These are phyloP conservation scores for Xylota sylvarum DNA, from an alignment of 2,888 invertebrate species.

Conservation along the genomic window DNA sequence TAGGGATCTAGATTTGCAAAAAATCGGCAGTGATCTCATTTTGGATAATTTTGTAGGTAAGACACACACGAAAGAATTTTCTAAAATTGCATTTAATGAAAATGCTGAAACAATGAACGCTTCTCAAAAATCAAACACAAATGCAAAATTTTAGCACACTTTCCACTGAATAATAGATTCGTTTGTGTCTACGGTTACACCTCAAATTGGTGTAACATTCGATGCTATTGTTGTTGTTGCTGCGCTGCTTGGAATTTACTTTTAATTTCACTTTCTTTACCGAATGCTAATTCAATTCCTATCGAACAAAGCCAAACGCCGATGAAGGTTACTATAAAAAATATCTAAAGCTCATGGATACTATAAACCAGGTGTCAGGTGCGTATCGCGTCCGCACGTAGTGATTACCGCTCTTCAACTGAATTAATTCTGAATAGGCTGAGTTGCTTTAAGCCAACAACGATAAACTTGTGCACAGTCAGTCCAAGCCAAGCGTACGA, in stretches of 20 bases:
- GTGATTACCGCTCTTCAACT: constrained; percentile 63
- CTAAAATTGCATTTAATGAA: constrained; percentile 22
- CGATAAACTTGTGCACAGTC: constrained; percentile 12
- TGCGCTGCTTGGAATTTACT: constrained; percentile 43
- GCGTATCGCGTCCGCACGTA: constrained; percentile 49
- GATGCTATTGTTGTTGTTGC: constrained; percentile 7
- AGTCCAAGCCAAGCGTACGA: neutral
- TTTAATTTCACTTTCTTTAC: constrained; percentile 68
- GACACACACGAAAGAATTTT: constrained; percentile 20
- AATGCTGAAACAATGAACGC: neutral
- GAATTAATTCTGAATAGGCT: constrained; percentile 58
- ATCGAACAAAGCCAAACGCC: constrained; percentile 24
- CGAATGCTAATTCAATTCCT: constrained; percentile 59
- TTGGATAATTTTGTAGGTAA: constrained; percentile 1
- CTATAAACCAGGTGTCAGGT: neutral
- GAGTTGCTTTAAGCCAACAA: constrained; percentile 51
- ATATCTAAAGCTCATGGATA: neutral
- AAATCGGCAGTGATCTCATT: constrained; percentile 64
- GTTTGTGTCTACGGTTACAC: constrained; percentile 16
- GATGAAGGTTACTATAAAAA: constrained; percentile 7
- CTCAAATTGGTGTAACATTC: constrained; percentile 5
- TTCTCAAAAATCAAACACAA: neutral
- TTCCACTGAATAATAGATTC: constrained; percentile 11
- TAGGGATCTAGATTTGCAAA: constrained; percentile 53
- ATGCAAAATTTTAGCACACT: constrained; percentile 5